Base-by-base conservation (phyloP, 2,797 vertebrate genomes). In the Notamacropus eugenii region DNA sequence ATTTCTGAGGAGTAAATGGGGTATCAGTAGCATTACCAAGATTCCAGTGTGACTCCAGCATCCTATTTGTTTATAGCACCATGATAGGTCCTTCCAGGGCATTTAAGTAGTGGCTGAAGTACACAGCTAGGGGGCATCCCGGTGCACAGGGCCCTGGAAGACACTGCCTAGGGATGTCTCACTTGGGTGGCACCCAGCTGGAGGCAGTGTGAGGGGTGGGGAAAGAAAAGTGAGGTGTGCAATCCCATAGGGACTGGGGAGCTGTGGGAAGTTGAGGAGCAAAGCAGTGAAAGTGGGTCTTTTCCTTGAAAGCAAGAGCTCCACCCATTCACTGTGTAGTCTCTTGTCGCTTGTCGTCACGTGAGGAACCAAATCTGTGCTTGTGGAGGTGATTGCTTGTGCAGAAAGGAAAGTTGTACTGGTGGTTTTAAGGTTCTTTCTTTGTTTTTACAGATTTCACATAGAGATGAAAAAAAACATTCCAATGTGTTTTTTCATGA, bases 381-480 rank as follows among this genome's bases (percentile, higher is more conserved):
- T 46, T 29, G 40, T 0, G 46, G 46, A 1, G 19, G 22, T 16
- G 9, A 13, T 92, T 55, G 27, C 27, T 55, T 93, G 11, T 0
- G 14, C 46, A 91, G 50, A 90, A 82, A 50, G 22, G 10, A 50
- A 8, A 29, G 55, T 55, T 62, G 46, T 14, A 0, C 40, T 22
- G 0, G 3, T n/a, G 34, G 29, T 52, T 50, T 13, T 55, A 31
- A 91, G 8, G 6, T 16, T 91, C 34, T 93, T 97, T 59, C 95
- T 93, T 54, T 97, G 22, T 95, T 96, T 98, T 98, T 96, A 55
- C 59, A 99, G 99, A 55, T 97, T 55, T 28, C 57, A 90, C 91
- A 62, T 91, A n/a, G 28, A 95, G 96, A 74, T 58, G 94, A 96
- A 96, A 93, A 59, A 93, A 96, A 93, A 94, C 57, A 31, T 97